These are phyloP conservation scores for Trichechus manatus DNA, from an alignment of 2,113 vertebrate genomes.

Conservation along the genomic window DNA sequence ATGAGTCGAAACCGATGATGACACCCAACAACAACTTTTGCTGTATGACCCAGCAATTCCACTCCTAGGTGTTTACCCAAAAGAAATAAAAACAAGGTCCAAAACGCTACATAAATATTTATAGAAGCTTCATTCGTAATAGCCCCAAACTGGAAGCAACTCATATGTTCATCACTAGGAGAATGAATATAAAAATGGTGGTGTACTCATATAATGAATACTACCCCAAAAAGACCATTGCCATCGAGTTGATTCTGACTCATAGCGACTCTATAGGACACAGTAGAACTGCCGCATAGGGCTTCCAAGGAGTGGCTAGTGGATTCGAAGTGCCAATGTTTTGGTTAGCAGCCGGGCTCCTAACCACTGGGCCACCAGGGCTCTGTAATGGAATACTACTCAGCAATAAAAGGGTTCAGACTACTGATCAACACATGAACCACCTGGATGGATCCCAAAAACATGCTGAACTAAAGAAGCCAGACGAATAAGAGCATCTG, in stretches of 20 bases:
- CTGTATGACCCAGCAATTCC: background rate
- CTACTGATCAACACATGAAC: rapidly evolving
- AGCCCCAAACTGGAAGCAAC: background rate
- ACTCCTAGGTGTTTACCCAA: background rate
- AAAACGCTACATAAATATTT: background rate
- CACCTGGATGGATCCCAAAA: background rate
- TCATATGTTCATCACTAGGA: background rate
- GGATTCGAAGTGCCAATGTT: too few species aligned
- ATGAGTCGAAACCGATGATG: too few species aligned
- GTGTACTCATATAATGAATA: background rate
- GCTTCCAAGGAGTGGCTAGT: too few species aligned
- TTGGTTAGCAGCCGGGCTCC: too few species aligned
- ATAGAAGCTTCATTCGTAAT: background rate
- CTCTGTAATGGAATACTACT: background rate
- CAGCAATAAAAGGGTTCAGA: background rate
- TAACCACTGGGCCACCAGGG: too few species aligned
- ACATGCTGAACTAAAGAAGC: background rate
- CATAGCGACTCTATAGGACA: too few species aligned
- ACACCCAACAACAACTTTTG: background rate
- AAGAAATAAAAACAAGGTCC: background rate
- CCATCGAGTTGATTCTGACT: too few species aligned
- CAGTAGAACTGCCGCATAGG: too few species aligned
- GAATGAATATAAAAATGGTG: background rate
- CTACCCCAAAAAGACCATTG: too few species aligned
- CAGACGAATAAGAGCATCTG: background rate